A percentile compares a stretch with the other conserved stretches of the same genome.
Evolutionary conservation across 2,113 vertebrate genomes (phyloP).

Genomic region (Nothocercus nigrocapillus): DNA sequence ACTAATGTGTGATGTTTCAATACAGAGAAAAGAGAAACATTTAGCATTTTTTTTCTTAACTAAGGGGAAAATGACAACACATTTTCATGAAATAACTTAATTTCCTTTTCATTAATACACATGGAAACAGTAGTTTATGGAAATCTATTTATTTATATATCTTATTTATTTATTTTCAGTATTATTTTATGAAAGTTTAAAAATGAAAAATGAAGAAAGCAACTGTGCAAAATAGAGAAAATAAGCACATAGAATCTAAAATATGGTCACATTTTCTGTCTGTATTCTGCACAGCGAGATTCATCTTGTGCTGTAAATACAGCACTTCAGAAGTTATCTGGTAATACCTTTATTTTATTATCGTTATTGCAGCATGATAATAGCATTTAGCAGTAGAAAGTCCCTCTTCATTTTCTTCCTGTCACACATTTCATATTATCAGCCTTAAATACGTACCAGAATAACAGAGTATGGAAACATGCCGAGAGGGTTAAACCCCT

Average conservation of each 20-base stretch:
- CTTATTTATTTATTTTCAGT: not conserved
- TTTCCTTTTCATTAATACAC: not conserved
- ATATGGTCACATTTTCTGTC: not conserved
- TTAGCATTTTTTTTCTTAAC: not conserved
- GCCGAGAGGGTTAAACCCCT: not conserved
- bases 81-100: not conserved
- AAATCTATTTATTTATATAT: not conserved
- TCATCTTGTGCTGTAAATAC: not conserved
- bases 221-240: not conserved
- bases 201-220: not conserved
- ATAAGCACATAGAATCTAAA: not conserved
- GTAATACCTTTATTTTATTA: constrained; percentile 27
- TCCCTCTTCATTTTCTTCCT: not conserved
- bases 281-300: not conserved
- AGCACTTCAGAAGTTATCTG: not conserved
- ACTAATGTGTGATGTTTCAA: not conserved
- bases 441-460: not conserved
- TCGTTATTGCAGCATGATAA: not conserved
- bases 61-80: not conserved
- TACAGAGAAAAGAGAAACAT: not conserved
- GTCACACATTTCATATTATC: not conserved
- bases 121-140: not conserved
- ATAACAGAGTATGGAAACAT: not conserved
- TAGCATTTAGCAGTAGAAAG: not conserved
- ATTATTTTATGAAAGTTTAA: not conserved